These are phyloP conservation scores for Megaceryle torquata DNA, from an alignment of 2,113 vertebrate genomes.

Conservation along the genomic window DNA sequence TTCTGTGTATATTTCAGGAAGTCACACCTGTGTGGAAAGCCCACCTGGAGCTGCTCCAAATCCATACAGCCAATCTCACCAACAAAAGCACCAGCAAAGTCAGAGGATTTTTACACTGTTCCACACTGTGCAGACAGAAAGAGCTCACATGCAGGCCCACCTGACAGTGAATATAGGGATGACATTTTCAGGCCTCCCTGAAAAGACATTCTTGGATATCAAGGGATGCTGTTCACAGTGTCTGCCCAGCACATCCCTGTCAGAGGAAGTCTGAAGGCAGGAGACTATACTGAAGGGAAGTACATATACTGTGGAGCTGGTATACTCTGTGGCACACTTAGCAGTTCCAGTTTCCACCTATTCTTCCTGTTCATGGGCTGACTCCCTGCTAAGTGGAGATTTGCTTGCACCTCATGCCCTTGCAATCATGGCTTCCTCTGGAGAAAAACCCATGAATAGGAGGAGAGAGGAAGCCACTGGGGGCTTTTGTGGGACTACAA, in stretches of 20 bases:
- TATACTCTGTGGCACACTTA: neutral
- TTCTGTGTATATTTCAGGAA: neutral
- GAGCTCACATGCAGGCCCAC: neutral
- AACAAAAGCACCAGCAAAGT: neutral
- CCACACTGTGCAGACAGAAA: neutral
- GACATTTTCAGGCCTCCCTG: neutral
- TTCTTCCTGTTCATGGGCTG: neutral
- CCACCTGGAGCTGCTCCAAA: neutral
- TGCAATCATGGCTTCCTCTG: neutral
- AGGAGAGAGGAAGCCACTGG: neutral
- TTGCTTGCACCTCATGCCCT: neutral
- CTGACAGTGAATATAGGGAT: neutral
- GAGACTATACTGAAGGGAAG: neutral
- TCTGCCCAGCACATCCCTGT: neutral
- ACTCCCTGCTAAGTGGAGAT: neutral
- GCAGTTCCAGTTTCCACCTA: neutral
- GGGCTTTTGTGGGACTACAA: neutral
- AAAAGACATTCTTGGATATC: fast-evolving
- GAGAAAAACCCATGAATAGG: neutral
- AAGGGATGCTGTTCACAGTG: neutral
- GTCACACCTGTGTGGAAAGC: neutral
- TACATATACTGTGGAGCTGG: neutral
- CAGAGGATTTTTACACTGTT: neutral
- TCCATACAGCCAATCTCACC: neutral
- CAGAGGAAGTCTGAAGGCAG: neutral